Base-by-base conservation (phyloP, 2,797 vertebrate genomes). In the Enteromius paludinosus region DNA sequence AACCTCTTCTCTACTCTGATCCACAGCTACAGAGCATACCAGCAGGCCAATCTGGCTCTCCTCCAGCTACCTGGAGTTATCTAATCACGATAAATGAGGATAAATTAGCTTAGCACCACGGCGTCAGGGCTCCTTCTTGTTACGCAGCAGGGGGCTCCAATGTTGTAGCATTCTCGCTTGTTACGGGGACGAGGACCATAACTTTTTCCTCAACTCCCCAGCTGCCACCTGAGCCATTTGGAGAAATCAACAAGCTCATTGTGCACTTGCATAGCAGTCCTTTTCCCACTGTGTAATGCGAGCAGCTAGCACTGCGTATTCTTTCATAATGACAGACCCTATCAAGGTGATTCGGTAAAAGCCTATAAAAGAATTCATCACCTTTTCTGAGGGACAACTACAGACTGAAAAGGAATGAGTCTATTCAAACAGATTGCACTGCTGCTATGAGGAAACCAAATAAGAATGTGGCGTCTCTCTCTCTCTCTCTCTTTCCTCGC, bases 381-480 rank as follows among this genome's bases (percentile, higher is more conserved):
- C 81, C 81, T 90, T 83, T 85, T 78, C 82, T 72, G 68, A 86
- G 87, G 88, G 83, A 84, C 88, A 88, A 83, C 89, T 87, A 86
- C 87, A 88, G 83, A 28, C 43, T 87, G 82, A 88, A 89, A 90
- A 87, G 85, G 59, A 83, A 90, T 86, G 91, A 92, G 91, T 89
- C 88, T 86, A 92, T 88, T 91, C 89, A 92, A 93, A 93, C 89
- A 91, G 93, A 92, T 83, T 89, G 91, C 89, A 89, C 90, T 89
- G 90, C 91, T 92, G 90, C 92, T 93, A 92, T 91, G 91, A 94
- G 93, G 90, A 94, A 94, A 94, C 93, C 93, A 92, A 93, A 91
- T 91, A 94, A 94, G 93, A 94, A 94, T 94, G 92, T 93, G 91
- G 92, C 82, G 79, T 83, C 87, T 89, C 82, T 86, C 86, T 85